Conservation (phyloP, 2,888 invertebrate genomes). For the Norana najaformis region DNA sequence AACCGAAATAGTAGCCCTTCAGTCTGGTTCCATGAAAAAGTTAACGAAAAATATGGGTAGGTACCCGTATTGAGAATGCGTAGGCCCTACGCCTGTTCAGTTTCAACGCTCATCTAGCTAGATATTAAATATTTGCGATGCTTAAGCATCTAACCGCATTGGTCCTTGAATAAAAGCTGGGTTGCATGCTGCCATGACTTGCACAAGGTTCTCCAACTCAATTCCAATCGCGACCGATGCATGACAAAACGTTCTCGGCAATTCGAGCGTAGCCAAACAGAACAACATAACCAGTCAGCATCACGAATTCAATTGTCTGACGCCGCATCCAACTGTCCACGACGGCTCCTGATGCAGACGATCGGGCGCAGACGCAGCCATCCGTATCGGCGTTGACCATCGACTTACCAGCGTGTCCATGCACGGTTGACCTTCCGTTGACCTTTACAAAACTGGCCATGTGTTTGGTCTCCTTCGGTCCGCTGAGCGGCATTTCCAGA, state of each 20-base stretch:
- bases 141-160: not conserved
- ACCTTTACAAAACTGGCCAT: not conserved
- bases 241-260: not conserved
- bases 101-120: no score
- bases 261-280: conserved; percentile 13
- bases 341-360: not conserved
- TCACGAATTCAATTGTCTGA: not conserved
- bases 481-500: conserved; percentile 35
- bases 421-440: not conserved
- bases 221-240: not conserved
- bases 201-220: not conserved
- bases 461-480: conserved; percentile 30
- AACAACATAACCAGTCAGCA: not conserved
- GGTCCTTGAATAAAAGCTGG: not conserved
- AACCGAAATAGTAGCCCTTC: not conserved
- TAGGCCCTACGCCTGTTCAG: not conserved
- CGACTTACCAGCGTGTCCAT: not conserved
- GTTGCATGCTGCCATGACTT: not conserved
- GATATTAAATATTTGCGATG: not conserved
- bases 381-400: not conserved
- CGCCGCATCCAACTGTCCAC: not conserved
- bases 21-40: not conserved
- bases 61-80: no score
- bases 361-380: not conserved
- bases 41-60: no score